Evolutionary conservation across 2,113 vertebrate genomes (phyloP).

Genomic region (Ellobius talpinus): DNA sequence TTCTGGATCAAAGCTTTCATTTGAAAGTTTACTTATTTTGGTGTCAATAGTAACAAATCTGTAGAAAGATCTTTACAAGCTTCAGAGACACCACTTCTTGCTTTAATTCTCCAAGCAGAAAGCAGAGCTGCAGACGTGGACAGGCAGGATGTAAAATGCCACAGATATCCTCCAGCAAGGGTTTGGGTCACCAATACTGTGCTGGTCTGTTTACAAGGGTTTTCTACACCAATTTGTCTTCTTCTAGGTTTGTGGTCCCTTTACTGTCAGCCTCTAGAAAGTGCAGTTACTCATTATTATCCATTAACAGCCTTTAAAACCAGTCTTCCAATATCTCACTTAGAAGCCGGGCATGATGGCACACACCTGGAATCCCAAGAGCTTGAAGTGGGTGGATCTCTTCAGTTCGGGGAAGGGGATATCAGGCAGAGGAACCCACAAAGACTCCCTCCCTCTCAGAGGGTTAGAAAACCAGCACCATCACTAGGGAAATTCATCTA

Average conservation of each 20-base stretch:
- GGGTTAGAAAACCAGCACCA: neutral
- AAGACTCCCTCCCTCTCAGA: neutral
- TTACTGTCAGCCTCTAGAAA: slow-evolving; percentile 1
- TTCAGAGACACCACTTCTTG: slow-evolving; percentile 13
- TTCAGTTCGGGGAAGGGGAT: neutral
- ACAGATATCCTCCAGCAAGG: neutral
- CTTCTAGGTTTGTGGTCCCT: slow-evolving; percentile 20
- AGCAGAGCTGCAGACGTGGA: slow-evolving; percentile 27
- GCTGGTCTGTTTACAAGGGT: neutral
- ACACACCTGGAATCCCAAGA: neutral
- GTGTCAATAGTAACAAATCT: neutral
- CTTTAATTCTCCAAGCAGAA: neutral
- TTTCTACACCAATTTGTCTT: slow-evolving; percentile 17
- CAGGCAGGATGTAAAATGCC: neutral
- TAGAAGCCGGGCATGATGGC: neutral
- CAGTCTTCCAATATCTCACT: slow-evolving; percentile 16
- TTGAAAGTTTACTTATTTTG: neutral
- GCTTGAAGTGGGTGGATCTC: neutral
- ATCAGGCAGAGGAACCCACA: neutral
- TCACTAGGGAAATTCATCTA: neutral
- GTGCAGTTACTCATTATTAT: neutral
- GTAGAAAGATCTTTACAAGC: neutral
- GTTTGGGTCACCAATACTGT: neutral
- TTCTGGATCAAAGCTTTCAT: neutral
- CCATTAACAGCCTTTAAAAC: neutral